These are phyloP conservation scores for Emydocephalus ijimae DNA, from an alignment of 2,113 vertebrate genomes.

Conservation along the genomic window DNA sequence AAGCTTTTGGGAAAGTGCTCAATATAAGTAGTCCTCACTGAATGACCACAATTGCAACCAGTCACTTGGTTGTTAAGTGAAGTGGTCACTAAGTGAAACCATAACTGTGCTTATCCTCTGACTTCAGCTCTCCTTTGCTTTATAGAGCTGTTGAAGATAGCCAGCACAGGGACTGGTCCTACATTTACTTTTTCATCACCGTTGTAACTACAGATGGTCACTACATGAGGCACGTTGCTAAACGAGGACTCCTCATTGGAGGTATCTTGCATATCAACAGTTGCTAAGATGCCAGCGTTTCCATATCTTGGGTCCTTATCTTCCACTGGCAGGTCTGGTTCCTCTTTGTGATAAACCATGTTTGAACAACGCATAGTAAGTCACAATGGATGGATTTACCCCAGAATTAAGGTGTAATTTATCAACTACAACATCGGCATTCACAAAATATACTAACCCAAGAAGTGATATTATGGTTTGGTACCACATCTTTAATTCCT, in stretches of 20 bases:
- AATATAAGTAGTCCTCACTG: background rate
- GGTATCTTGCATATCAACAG: background rate
- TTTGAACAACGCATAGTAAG: background rate
- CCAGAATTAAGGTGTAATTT: background rate
- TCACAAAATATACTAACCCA: background rate
- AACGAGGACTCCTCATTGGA: background rate
- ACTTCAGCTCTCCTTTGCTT: background rate
- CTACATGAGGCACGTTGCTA: background rate
- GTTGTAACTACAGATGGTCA: background rate
- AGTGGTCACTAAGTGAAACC: background rate
- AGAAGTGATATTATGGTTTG: background rate
- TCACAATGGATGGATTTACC: background rate
- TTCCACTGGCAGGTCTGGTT: background rate
- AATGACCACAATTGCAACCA: background rate
- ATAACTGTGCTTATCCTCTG: background rate
- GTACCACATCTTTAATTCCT: background rate
- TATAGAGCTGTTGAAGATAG: background rate
- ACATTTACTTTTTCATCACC: background rate
- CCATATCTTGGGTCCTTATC: background rate
- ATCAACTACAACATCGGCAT: background rate
- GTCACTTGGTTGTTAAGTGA: background rate
- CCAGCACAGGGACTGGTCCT: background rate
- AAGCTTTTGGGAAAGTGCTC: background rate
- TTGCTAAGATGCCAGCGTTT: background rate
- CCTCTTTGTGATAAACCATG: background rate